These are phyloP conservation scores for Dicaeum eximium DNA, from an alignment of 2,113 vertebrate genomes.

Conservation along the genomic window DNA sequence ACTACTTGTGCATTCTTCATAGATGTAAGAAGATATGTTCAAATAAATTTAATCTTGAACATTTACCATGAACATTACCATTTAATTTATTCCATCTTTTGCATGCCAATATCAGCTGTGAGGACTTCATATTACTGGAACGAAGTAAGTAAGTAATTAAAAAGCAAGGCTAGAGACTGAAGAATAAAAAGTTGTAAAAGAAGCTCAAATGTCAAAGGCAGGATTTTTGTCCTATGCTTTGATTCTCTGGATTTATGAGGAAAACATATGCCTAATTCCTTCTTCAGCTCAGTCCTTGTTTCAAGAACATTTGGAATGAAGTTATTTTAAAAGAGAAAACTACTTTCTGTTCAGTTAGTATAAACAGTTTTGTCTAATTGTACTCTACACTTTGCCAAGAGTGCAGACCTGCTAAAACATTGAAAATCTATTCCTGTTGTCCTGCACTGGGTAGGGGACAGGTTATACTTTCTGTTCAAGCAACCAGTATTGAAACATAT, in stretches of 20 bases:
- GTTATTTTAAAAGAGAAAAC: neutral
- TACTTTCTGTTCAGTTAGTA: neutral
- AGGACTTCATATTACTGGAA: neutral
- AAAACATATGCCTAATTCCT: neutral
- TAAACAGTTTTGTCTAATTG: neutral
- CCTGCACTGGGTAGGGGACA: neutral
- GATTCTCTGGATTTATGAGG: neutral
- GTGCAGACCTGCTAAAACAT: neutral
- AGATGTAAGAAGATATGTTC: neutral
- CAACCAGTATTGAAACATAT: neutral
- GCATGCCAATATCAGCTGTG: neutral
- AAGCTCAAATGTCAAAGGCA: neutral
- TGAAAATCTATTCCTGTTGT: neutral
- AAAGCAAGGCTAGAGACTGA: neutral
- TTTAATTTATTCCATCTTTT: neutral
- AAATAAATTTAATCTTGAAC: neutral
- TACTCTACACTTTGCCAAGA: neutral
- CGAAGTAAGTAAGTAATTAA: neutral
- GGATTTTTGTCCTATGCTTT: neutral
- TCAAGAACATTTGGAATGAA: neutral
- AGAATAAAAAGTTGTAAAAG: neutral
- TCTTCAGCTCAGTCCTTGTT: neutral
- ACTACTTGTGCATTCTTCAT: neutral
- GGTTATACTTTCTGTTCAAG: neutral
- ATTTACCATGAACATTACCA: too few species aligned